Percentiles rank a stretch among this genome's conserved stretches.
Evolutionary conservation across 2,888 invertebrate genomes (phyloP).

Genomic region (Amiota minor): DNA sequence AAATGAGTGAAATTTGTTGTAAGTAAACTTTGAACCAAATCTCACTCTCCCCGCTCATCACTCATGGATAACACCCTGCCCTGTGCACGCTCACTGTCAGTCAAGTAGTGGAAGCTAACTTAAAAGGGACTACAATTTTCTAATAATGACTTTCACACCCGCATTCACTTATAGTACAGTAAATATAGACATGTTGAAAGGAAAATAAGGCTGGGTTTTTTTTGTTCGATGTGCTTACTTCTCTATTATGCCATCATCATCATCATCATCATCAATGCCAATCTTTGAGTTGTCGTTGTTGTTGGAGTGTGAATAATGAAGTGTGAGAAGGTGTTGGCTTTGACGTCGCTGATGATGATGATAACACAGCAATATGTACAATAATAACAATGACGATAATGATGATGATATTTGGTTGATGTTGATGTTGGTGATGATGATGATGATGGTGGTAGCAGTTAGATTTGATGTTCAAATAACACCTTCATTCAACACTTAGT

Average conservation of each 20-base stretch:
- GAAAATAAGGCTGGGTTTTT: constrained; percentile 44
- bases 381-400: too few species aligned
- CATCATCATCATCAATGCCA: constrained; percentile 26
- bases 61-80: too few species aligned
- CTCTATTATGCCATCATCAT: constrained; percentile 13
- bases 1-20: neutral
- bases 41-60: too few species aligned
- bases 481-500: neutral
- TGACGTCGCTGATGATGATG: neutral
- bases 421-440: neutral
- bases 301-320: constrained; percentile 1
- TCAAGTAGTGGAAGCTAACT: neutral
- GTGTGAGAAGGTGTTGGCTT: constrained; percentile 27
- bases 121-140: constrained; percentile 20
- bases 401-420: too few species aligned
- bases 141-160: constrained; percentile 31
- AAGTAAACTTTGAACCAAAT: too few species aligned
- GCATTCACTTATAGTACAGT: constrained; percentile 31
- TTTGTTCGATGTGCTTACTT: constrained; percentile 40
- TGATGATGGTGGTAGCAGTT: neutral
- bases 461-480: constrained; percentile 14
- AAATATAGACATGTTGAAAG: constrained; percentile 49
- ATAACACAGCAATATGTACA: too few species aligned
- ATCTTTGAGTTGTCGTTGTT: neutral
- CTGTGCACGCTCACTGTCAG: neutral